A percentile compares a stretch with the other conserved stretches of the same genome.
Conservation (phyloP, 30 jellyfish, hydroid and myxozoan species). For the Aurelia sp. region DNA sequence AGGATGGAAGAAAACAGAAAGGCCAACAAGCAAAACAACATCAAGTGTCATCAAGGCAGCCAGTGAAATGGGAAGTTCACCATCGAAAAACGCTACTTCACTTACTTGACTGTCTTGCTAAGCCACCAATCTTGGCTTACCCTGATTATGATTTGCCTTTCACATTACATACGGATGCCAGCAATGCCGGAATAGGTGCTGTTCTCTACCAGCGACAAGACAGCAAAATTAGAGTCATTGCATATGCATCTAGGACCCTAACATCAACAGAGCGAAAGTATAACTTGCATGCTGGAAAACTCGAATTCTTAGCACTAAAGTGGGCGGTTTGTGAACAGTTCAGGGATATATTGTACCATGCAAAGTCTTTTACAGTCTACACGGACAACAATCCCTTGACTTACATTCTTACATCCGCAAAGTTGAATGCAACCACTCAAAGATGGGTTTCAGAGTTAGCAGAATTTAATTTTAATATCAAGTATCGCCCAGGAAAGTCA, state of each 20-base stretch:
- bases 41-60: conserved; percentile 23
- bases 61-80: conserved; percentile 21
- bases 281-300: conserved; percentile 52
- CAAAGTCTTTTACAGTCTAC: conserved; percentile 46
- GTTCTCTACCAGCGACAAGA: conserved; percentile 41
- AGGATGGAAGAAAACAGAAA: conserved; percentile 11
- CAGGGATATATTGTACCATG: conserved; percentile 40
- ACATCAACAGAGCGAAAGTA: conserved; percentile 32
- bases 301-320: conserved; percentile 57
- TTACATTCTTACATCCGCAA: conserved; percentile 24
- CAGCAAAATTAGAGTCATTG: conserved; percentile 37
- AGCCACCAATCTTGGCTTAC: conserved; percentile 52
- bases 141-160: conserved; percentile 36
- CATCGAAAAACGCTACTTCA: background rate
- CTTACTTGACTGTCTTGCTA: conserved; percentile 13
- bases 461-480: background rate
- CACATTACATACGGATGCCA: conserved; percentile 56
- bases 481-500: background rate
- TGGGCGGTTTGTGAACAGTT: conserved; percentile 71
- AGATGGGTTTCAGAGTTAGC: conserved; percentile 66
- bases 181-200: conserved; percentile 50
- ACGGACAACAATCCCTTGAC: conserved; percentile 49
- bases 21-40: background rate
- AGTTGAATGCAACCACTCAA: conserved; percentile 53
- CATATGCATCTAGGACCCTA: conserved; percentile 50